Evolutionary conservation across 1,140 invertebrate genomes (phyloP).

Genomic region (Chymomyza costata): DNA sequence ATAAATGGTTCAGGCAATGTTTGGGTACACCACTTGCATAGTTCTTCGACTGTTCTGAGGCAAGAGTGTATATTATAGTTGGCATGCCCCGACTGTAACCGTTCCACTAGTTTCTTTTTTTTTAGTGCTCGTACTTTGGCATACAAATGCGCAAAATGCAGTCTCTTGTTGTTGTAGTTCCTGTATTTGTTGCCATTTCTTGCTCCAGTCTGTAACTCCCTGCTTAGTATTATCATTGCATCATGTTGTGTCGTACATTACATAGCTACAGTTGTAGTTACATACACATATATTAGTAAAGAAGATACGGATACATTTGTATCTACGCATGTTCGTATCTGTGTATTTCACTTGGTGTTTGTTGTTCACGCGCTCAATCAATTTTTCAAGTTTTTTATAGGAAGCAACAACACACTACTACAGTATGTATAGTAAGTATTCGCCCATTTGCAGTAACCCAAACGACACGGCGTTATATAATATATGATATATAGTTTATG

Average conservation of each 20-base stretch:
- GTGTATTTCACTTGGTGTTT: constrained; percentile 62
- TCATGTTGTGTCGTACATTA: constrained; percentile 70
- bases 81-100: no score
- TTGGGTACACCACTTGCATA: no score
- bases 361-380: constrained; percentile 74
- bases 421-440: no score
- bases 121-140: constrained; percentile 31
- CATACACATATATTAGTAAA: constrained; percentile 16
- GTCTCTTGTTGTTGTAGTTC: constrained; percentile 3
- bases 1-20: no score
- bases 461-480: no score
- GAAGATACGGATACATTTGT: constrained; percentile 51
- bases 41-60: no score
- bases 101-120: background rate
- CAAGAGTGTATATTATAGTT: no score
- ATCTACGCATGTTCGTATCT: constrained; percentile 43
- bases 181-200: no score
- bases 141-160: constrained; percentile 61
- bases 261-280: no score
- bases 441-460: no score
- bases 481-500: no score
- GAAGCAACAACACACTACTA: no score
- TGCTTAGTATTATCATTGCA: constrained; percentile 25
- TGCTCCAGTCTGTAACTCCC: background rate
- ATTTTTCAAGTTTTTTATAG: constrained; percentile 72